Base-by-base conservation (phyloP, 2,113 vertebrate species). In the Piaya cayana region DNA sequence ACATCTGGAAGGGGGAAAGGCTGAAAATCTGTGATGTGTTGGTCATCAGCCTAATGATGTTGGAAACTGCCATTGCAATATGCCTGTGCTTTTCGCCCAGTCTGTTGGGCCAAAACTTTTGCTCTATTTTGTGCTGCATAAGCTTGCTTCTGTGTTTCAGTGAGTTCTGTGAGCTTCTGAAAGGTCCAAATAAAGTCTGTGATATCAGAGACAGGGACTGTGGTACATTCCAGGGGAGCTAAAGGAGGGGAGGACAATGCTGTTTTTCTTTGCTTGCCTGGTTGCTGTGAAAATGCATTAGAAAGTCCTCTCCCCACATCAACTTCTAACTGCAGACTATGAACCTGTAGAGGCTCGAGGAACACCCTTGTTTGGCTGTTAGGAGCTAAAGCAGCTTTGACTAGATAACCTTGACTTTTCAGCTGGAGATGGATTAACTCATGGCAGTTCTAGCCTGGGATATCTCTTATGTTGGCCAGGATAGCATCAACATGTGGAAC, bases 211-310 rank as follows among this genome's bases (percentile, higher is more conserved):
- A 6, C 27, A 30, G 19, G 22, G 11, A 25, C 55, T 47, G 55
- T 43, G 62, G 20, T 37, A 15, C 17, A 22, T 20, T 50, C 36
- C n/a, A 39, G 34, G 37, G n/a, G 62, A 21, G 7, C 17, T 12
- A 12, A 22, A 29, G 21, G 17, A 32, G 17, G 45, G 36, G 15
- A 75, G n/a, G 36, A 17, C 0, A 0, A 26, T 34, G 23, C 30
- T 67, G 67, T 6, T 43, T 67, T 16, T 9, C 26, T 93, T 67
- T 30, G 25, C 13, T 70, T 6, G 1, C 27, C 67, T 30, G 15
- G 4, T 43, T 56, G 62, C 47, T 53, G 14, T 45, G 53, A 42
- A 45, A 82, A 55, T 19, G 43, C 27, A 9, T 21, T 0, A 5
- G 30, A 11, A 83, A 59, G 53, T 50, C 49, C 58, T 88, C n/a